These are phyloP conservation scores for Brienomyrus brachyistius DNA, from an alignment of 2,113 vertebrate genomes.

Conservation along the genomic window DNA sequence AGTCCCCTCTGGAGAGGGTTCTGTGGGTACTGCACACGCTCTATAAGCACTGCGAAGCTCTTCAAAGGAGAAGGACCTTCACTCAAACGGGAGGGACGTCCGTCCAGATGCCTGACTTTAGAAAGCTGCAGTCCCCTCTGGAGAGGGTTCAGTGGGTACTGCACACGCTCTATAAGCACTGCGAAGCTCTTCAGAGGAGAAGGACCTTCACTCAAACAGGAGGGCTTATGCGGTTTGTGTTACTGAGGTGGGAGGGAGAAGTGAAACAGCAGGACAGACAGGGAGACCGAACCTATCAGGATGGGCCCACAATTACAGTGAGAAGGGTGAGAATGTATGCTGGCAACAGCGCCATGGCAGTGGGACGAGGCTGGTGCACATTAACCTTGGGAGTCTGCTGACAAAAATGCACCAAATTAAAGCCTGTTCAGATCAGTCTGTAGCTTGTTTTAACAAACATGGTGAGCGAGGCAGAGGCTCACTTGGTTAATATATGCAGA, in stretches of 20 bases:
- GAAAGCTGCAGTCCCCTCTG: background rate
- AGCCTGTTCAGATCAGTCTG: background rate
- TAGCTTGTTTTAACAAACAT: background rate
- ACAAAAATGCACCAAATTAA: too few relatives aligned
- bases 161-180: background rate
- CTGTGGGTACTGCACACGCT: background rate
- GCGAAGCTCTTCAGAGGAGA: background rate
- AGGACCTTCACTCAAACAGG: background rate
- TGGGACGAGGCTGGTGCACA: slow-evolving; percentile 46
- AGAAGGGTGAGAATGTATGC: background rate
- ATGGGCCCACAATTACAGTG: background rate
- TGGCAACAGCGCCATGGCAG: slow-evolving; percentile 44
- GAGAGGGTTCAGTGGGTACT: background rate
- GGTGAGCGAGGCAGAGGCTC: background rate
- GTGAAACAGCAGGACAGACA: background rate
- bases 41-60: background rate
- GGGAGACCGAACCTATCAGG: background rate
- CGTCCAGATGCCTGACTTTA: background rate
- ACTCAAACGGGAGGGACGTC: background rate
- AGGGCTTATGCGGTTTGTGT: background rate
- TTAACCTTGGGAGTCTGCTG: slow-evolving; percentile 63
- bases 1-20: background rate
- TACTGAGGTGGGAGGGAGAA: background rate
- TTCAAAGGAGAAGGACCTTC: background rate
- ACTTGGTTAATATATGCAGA: background rate